Evolutionary conservation across 2,113 vertebrate species (phyloP).

Genomic region (Rhizomys pruinosus): DNA sequence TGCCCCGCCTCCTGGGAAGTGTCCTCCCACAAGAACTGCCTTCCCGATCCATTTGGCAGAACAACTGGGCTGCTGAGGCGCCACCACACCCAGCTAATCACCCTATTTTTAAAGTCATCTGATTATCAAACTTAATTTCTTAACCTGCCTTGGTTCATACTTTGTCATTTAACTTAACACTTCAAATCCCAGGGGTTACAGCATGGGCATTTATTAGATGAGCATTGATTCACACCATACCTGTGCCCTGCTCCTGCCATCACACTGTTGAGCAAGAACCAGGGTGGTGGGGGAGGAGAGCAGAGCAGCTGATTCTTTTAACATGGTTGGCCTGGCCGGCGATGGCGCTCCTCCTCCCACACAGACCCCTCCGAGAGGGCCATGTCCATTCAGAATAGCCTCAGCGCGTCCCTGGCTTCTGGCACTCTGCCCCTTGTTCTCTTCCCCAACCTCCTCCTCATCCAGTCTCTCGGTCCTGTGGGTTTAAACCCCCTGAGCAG

Average conservation of each 20-base stretch:
- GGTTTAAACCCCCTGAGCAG: not conserved
- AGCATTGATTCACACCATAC: not conserved
- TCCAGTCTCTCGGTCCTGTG: not conserved
- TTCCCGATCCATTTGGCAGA: constrained; percentile 28
- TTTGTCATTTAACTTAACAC: too few species aligned
- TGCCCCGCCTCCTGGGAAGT: constrained; percentile 69
- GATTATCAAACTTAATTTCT: not conserved
- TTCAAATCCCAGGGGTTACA: too few species aligned
- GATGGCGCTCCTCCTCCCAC: not conserved
- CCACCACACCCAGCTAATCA: too few species aligned
- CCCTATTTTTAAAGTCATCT: not conserved
- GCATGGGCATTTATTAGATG: not conserved
- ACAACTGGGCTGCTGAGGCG: constrained; percentile 53
- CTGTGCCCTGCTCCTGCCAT: not conserved
- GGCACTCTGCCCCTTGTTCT: not conserved
- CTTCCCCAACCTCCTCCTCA: not conserved
- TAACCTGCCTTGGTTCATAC: not conserved
- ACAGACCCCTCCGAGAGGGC: not conserved
- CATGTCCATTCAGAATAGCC: not conserved
- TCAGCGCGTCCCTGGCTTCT: not conserved
- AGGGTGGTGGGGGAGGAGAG: not conserved
- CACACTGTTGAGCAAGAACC: not conserved
- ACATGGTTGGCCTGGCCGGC: not conserved
- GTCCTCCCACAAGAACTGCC: constrained; percentile 35
- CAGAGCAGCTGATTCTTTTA: not conserved